Conservation (phyloP, 2,113 vertebrate species). For the Ailurus styani region DNA sequence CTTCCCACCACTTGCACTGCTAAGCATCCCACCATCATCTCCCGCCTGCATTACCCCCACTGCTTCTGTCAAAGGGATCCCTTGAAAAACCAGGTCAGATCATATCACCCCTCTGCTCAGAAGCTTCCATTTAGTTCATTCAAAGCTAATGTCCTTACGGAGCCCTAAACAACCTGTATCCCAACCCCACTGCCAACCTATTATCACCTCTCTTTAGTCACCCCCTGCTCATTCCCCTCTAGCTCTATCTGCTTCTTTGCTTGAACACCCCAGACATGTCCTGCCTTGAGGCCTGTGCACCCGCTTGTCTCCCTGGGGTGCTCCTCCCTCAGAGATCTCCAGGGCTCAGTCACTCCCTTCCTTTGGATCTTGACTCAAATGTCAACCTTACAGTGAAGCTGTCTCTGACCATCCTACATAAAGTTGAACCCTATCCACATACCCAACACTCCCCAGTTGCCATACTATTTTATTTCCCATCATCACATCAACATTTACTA, state of each 20-base stretch:
- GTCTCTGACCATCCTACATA: background rate
- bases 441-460: background rate
- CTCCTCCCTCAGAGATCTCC: background rate
- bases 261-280: background rate
- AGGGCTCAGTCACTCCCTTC: background rate
- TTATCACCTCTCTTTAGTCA: background rate
- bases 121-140: background rate
- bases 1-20: background rate
- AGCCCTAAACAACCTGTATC: accelerated
- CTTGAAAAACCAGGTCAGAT: background rate
- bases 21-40: background rate
- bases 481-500: background rate
- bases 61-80: background rate
- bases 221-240: background rate
- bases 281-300: background rate
- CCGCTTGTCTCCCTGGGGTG: background rate
- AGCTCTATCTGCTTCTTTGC: background rate
- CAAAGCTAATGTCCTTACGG: background rate
- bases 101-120: background rate
- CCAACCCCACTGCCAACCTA: accelerated
- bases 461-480: background rate
- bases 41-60: background rate
- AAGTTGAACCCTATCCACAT: background rate
- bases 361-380: background rate
- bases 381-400: background rate